These are phyloP conservation scores for Alauda arvensis DNA, from an alignment of 2,797 vertebrate genomes.

Conservation along the genomic window DNA sequence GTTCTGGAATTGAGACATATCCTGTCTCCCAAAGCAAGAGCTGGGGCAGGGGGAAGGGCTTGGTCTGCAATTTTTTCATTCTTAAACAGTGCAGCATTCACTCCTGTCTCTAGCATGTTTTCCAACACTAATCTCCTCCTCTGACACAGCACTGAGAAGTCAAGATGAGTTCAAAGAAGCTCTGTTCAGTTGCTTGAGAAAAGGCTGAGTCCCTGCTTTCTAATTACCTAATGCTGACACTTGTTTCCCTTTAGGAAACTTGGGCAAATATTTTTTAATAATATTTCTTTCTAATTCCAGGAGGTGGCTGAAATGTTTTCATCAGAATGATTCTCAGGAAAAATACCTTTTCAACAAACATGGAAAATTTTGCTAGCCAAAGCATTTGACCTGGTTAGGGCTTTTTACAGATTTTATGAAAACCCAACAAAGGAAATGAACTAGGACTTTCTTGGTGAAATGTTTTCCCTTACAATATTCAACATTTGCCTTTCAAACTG, in stretches of 20 bases:
- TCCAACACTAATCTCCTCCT: neutral
- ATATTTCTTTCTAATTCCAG: conserved; percentile 10
- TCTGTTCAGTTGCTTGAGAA: neutral
- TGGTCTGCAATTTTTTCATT: neutral
- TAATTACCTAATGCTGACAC: neutral
- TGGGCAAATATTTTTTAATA: neutral
- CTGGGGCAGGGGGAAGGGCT: rapidly evolving
- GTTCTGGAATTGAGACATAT: neutral
- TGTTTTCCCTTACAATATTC: neutral
- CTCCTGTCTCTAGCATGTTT: neutral
- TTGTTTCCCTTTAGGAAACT: neutral
- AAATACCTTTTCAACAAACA: neutral
- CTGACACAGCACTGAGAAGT: neutral
- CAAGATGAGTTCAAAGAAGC: conserved; percentile 10
- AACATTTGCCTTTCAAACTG: neutral
- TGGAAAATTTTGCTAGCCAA: neutral
- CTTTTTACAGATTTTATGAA: neutral
- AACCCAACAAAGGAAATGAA: conserved; percentile 4
- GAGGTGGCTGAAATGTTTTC: neutral
- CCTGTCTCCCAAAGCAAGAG: neutral
- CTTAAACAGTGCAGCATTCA: conserved; percentile 3
- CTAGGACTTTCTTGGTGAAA: neutral
- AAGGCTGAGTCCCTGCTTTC: neutral
- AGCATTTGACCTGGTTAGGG: neutral
- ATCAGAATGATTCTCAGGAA: neutral